These are phyloP conservation scores for Perodicticus potto DNA, from an alignment of 2,797 vertebrate species.

Conservation along the genomic window DNA sequence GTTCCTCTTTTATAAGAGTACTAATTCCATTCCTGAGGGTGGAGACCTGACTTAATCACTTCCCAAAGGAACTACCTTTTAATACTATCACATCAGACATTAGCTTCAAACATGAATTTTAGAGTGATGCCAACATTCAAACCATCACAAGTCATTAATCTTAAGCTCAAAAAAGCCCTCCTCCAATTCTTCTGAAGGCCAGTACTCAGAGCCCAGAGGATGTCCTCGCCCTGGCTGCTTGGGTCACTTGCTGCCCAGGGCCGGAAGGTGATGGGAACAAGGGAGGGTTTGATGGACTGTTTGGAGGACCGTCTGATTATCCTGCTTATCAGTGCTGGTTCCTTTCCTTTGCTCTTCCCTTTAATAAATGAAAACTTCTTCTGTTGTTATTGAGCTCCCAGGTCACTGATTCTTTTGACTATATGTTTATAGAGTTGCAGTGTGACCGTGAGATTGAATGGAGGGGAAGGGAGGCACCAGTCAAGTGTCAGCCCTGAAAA, in stretches of 20 bases:
- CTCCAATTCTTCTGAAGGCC: background rate
- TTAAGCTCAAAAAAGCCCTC: background rate
- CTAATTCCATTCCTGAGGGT: background rate
- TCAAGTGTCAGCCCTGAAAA: slow-evolving; percentile 48
- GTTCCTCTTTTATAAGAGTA: background rate
- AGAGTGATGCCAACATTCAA: background rate
- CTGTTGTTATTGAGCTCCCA: background rate
- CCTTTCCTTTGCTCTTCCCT: slow-evolving; percentile 63
- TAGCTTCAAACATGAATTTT: background rate
- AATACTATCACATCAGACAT: background rate
- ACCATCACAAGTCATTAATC: background rate
- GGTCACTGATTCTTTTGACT: slow-evolving; percentile 35
- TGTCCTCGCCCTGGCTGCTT: background rate
- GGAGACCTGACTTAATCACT: background rate
- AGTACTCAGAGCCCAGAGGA: background rate
- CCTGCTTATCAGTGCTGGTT: slow-evolving; percentile 62
- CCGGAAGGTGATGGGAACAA: background rate
- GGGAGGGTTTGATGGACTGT: background rate
- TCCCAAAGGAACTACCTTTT: background rate
- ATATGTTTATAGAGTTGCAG: slow-evolving; percentile 29
- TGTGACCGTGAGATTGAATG: slow-evolving; percentile 34
- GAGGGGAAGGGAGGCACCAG: slow-evolving; percentile 72
- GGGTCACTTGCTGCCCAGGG: background rate
- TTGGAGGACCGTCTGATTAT: slow-evolving; percentile 50
- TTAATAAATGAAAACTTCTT: slow-evolving; percentile 69